These are phyloP conservation scores for Rhagologus leucostigma DNA, from an alignment of 2,113 vertebrate species.

Conservation along the genomic window DNA sequence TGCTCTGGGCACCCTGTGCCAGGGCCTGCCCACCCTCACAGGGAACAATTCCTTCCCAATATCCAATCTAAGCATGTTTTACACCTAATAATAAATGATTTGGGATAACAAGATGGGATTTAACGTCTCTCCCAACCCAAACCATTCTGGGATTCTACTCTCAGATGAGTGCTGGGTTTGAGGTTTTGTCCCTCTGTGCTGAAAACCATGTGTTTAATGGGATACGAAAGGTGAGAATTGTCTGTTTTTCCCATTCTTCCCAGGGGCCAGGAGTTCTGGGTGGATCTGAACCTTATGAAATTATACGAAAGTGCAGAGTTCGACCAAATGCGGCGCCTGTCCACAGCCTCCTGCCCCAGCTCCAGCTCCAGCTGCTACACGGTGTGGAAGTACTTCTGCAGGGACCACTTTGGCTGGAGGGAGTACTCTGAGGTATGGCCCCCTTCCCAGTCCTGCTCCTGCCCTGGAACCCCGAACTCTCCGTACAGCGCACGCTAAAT, in stretches of 20 bases:
- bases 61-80: not conserved
- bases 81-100: not conserved
- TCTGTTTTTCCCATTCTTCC: not conserved
- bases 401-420: conserved; percentile 99
- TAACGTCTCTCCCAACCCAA: not conserved
- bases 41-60: not conserved
- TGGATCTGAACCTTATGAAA: conserved; percentile 89
- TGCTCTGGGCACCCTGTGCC: not conserved
- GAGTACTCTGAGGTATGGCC: conserved; percentile 93
- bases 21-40: not conserved
- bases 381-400: conserved; percentile 97
- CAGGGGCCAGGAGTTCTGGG: conserved; percentile 89
- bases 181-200: not conserved
- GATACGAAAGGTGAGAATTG: not conserved
- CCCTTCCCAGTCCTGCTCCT: not conserved
- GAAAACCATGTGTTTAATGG: not conserved
- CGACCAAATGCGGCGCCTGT: conserved; percentile 88
- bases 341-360: conserved; percentile 81
- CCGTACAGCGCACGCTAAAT: fast-evolving
- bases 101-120: not conserved
- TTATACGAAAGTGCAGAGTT: conserved; percentile 88
- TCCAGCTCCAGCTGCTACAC: conserved; percentile 85
- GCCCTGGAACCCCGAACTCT: not conserved
- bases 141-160: not conserved
- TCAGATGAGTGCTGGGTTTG: not conserved